Evolutionary conservation across 2,888 invertebrate species (phyloP).

Genomic region (Tortrix viridana): DNA sequence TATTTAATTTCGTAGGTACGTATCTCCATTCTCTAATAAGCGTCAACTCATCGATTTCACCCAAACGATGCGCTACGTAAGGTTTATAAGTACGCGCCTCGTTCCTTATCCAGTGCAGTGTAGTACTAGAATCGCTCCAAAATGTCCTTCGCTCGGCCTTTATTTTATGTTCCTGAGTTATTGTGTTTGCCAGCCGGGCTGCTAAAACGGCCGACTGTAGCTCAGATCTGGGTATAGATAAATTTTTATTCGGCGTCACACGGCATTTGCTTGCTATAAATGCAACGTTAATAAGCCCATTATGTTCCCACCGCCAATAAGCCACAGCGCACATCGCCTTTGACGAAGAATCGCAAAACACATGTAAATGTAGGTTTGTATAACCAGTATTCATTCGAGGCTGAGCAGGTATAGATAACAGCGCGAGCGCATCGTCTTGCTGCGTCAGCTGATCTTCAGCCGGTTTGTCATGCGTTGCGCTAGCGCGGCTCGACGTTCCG

Average conservation of each 20-base stretch:
- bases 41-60: constrained; percentile 44
- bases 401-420: neutral
- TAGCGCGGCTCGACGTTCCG: neutral
- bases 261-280: constrained; percentile 18
- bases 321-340: constrained; percentile 5
- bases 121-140: constrained; percentile 44
- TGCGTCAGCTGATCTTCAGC: neutral
- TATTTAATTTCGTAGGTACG: constrained; percentile 44
- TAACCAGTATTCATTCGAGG: neutral
- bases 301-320: constrained; percentile 2
- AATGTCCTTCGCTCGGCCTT: constrained; percentile 12
- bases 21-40: constrained; percentile 45
- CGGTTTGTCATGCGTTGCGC: neutral
- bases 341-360: constrained; percentile 31
- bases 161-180: constrained; percentile 13
- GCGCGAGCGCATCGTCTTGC: neutral
- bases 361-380: constrained; percentile 27
- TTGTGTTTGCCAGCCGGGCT: constrained; percentile 13
- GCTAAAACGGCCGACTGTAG: constrained; percentile 30
- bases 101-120: constrained; percentile 43
- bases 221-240: constrained; percentile 24
- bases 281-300: constrained; percentile 2
- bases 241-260: constrained; percentile 24
- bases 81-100: constrained; percentile 40
- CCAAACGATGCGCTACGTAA: constrained; percentile 42